Evolutionary conservation across 2,888 invertebrate genomes (phyloP), one percentile per base, ranked within the genome.

Genomic region (Caenorhabditis angaria): DNA sequence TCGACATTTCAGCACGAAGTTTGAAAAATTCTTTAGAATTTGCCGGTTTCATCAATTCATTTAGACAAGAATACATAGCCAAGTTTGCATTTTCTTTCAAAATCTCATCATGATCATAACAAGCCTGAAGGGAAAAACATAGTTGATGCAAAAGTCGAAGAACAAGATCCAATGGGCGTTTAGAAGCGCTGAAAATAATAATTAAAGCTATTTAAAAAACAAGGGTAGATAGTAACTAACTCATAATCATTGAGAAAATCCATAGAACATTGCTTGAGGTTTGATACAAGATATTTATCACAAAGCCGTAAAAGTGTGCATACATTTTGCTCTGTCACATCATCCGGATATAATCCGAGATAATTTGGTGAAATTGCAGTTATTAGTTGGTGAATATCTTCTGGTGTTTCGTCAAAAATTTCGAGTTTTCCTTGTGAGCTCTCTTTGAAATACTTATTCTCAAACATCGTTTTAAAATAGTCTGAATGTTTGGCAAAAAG

Each of bases 401-500:
- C 60, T n/a, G 69, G 56, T 4, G 61, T 22, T 56, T 73, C 73
- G 48, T 73, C 73, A 10, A 22, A 50, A 6, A 73, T 69, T 25
- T 51, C 57, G 14, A 73, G 22, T 41, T 32, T 24, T 22, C 62
- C 60, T 12, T 50, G 24, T 20, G 58, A 22, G 20, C 65, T 61
- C 41, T 73, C 73, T 5, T 69, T n/a, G n/a, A 73, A 73, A n/a
- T 18, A 41, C 18, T 29, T 65, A 51, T 47, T 64, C 14, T 55
- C 61, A 48, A 73, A 65, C 47, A 68, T 14, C 22, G 61, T 57
- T 47, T 59, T 41, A 57, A 73, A 73, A 35, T 61, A 73, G 18
- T 73, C 73, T 2, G 73, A 73, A 25, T 73, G 65, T 27, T 53
- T 59, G 1, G 69, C 65, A 47, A 73, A 73, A 1, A 73, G 47